phyloP scores from a whole-genome alignment of 2,888 invertebrate genomes.

The Mantis religiosa region DNA sequence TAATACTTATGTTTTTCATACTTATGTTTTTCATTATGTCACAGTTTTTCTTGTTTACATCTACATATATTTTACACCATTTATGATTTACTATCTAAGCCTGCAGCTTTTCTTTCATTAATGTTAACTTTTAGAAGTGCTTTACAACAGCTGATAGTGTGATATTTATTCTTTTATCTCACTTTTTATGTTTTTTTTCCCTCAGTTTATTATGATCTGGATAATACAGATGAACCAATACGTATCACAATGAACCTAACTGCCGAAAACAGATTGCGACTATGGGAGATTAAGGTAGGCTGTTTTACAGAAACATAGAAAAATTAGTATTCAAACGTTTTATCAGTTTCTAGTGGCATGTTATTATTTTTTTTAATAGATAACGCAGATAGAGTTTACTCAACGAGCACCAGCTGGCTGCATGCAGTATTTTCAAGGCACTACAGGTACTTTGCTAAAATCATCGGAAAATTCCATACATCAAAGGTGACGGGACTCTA shows the following conservation, averaged over 20 bases:
- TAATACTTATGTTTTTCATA: too few relatives aligned
- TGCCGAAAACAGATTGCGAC: slow-evolving; percentile 59
- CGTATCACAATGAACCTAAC: slow-evolving; percentile 54
- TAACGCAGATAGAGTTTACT: slow-evolving; percentile 72
- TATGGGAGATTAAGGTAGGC: slow-evolving; percentile 64
- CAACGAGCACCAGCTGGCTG: slow-evolving; percentile 74
- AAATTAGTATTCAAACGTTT: background rate
- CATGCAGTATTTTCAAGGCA: slow-evolving; percentile 64
- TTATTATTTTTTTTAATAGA: slow-evolving; percentile 38
- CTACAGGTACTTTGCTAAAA: slow-evolving; percentile 49
- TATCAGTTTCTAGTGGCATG: background rate
- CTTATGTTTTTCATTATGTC: too few relatives aligned
- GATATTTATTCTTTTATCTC: background rate
- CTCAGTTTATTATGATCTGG: slow-evolving; percentile 68
- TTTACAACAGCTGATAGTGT: background rate
- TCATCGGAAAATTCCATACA: background rate
- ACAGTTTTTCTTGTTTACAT: too few relatives aligned
- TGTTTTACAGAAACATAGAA: background rate
- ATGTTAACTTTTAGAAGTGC: too few relatives aligned
- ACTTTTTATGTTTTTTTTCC: slow-evolving; percentile 26
- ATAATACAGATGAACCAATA: slow-evolving; percentile 50
- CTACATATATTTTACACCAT: too few relatives aligned
- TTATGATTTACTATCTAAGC: too few relatives aligned
- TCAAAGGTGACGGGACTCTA: background rate
- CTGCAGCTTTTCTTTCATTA: too few relatives aligned